These are phyloP conservation scores for Sphenodon punctatus DNA, from an alignment of 2,797 vertebrate genomes.

Conservation along the genomic window DNA sequence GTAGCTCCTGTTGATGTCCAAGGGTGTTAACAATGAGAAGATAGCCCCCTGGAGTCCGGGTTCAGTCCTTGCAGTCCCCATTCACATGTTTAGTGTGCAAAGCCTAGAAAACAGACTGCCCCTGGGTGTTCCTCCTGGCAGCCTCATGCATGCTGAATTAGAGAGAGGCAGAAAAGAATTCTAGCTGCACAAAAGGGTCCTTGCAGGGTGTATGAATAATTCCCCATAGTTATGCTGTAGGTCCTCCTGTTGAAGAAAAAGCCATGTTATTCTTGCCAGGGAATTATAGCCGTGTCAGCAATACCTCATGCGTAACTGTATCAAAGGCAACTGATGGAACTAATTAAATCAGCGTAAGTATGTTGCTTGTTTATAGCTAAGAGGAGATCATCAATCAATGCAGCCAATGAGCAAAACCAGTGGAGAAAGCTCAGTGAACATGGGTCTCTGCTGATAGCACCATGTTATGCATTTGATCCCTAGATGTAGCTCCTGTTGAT, in stretches of 20 bases:
- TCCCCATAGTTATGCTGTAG: background rate
- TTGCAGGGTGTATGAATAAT: background rate
- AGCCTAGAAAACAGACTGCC: too few species aligned
- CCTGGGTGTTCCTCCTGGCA: background rate
- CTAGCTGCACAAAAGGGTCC: background rate
- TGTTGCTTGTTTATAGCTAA: fast-evolving
- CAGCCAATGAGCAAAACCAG: background rate
- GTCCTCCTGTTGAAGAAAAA: background rate
- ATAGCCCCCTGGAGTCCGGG: too few species aligned
- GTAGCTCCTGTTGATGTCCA: background rate
- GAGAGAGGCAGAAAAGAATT: background rate
- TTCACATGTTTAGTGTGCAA: too few species aligned
- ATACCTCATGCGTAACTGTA: background rate
- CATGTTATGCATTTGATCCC: background rate
- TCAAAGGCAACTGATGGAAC: background rate
- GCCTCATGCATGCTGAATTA: background rate
- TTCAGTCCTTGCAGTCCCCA: too few species aligned
- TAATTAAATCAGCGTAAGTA: fast-evolving
- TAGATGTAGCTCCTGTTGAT: background rate
- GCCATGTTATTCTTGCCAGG: background rate
- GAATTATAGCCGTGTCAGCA: background rate
- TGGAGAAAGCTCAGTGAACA: background rate
- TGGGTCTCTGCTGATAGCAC: background rate
- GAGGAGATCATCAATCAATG: fast-evolving
- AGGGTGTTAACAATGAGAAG: too few species aligned